Evolutionary conservation across 2,888 invertebrate genomes (phyloP).

Genomic region (Electrophaes corylata): DNA sequence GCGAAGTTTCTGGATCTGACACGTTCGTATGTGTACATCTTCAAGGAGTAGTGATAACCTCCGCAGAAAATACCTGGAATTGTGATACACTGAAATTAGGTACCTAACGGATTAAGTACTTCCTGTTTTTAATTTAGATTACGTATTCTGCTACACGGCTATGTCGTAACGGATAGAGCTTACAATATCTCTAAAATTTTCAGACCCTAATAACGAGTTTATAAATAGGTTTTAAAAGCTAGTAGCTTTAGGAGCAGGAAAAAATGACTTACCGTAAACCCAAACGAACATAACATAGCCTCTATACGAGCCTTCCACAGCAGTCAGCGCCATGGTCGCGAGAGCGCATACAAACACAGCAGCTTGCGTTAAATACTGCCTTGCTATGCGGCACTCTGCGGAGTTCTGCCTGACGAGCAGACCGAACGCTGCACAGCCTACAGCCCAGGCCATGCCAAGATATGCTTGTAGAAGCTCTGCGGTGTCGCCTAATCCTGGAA

Average conservation of each 20-base stretch:
- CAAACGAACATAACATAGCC: conserved; percentile 92
- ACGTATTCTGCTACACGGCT: not conserved
- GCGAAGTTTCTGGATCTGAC: conserved; percentile 94
- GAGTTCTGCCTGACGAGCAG: conserved; percentile 92
- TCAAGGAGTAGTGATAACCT: conserved; percentile 94
- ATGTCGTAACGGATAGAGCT: not conserved
- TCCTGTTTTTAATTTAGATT: too few species aligned
- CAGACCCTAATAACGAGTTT: not conserved
- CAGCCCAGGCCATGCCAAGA: conserved; percentile 92
- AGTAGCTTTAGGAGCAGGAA: not conserved
- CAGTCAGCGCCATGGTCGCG: conserved; percentile 90
- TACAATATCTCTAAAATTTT: too few species aligned
- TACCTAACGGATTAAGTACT: not conserved
- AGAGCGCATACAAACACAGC: conserved; percentile 91
- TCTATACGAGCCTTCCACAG: conserved; percentile 89
- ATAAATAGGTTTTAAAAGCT: too few species aligned
- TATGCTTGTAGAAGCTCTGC: conserved; percentile 88
- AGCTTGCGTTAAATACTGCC: conserved; percentile 93
- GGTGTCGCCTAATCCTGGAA: conserved; percentile 82
- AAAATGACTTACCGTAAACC: conserved; percentile 86
- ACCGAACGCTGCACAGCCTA: conserved; percentile 92
- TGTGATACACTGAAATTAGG: not conserved
- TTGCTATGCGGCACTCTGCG: conserved; percentile 92
- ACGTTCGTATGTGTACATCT: conserved; percentile 95
- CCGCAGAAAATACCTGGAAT: conserved; percentile 91